These are phyloP conservation scores for Erebia ligea DNA, from an alignment of 2,888 invertebrate genomes.

Conservation along the genomic window DNA sequence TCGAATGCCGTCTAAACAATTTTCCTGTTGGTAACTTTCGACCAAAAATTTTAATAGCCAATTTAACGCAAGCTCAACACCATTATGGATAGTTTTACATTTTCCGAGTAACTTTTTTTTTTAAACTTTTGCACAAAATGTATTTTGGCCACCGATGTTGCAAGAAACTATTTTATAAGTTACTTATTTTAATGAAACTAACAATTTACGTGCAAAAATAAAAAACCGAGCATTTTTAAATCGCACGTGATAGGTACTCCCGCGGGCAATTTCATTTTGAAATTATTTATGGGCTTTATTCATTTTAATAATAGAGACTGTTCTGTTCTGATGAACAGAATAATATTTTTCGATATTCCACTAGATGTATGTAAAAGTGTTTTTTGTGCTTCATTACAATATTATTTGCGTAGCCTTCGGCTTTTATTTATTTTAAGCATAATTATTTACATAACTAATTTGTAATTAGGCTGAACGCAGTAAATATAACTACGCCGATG, in stretches of 20 bases:
- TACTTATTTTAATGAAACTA: constrained; percentile 24
- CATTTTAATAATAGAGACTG: constrained; percentile 25
- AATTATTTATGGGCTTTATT: constrained; percentile 35
- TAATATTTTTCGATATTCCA: constrained; percentile 27
- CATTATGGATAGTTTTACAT: background rate
- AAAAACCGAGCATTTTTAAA: constrained; percentile 20
- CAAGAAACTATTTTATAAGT: background rate
- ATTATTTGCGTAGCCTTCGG: constrained; percentile 6
- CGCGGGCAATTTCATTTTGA: constrained; percentile 33
- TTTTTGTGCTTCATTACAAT: constrained; percentile 16
- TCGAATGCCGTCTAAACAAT: too few species aligned
- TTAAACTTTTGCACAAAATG: background rate
- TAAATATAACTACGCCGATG: too few species aligned
- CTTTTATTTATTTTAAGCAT: background rate
- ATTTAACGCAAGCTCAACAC: background rate
- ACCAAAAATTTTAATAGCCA: background rate
- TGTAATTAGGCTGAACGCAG: background rate
- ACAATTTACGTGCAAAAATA: constrained; percentile 23
- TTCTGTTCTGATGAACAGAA: constrained; percentile 25
- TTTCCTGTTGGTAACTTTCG: background rate
- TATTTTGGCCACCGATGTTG: background rate
- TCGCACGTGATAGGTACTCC: constrained; percentile 25
- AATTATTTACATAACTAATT: background rate
- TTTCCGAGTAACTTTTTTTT: background rate
- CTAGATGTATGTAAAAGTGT: constrained; percentile 9